Percentiles rank a stretch among this genome's conserved stretches.
Evolutionary conservation across 2,888 invertebrate genomes (phyloP).

Genomic region (Nemoura dubitans): DNA sequence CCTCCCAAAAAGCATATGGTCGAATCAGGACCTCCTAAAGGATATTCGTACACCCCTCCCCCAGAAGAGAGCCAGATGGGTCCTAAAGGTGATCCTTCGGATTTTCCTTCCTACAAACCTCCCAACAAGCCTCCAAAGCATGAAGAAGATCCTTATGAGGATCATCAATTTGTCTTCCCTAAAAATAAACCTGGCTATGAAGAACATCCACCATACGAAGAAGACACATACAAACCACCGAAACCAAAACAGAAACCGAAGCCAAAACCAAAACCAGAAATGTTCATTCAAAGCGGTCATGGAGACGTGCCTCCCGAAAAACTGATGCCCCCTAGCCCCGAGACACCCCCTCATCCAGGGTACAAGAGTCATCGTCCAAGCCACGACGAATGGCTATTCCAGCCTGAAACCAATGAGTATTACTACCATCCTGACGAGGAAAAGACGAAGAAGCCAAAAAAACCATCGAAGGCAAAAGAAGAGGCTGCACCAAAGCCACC

Average conservation of each 20-base stretch:
- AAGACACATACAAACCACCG: background rate
- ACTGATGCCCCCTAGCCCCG: background rate
- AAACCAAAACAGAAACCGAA: background rate
- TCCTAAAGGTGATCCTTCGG: background rate
- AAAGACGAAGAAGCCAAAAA: conserved; percentile 25
- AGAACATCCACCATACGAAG: background rate
- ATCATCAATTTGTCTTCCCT: background rate
- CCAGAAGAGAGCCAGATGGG: background rate
- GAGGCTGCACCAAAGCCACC: conserved; percentile 18
- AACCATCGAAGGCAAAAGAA: background rate
- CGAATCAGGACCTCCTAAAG: background rate
- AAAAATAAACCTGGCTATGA: background rate
- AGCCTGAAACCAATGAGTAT: conserved; percentile 28
- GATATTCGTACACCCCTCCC: background rate
- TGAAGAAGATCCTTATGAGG: background rate
- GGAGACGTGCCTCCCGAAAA: conserved; percentile 17
- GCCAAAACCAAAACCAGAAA: background rate
- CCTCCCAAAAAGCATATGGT: background rate
- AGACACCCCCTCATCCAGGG: background rate
- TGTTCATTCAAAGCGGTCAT: background rate
- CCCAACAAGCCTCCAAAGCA: background rate
- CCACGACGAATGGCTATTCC: background rate
- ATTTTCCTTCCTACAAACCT: background rate
- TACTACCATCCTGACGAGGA: background rate
- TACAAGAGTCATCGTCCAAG: background rate